Evolutionary conservation across 2,888 invertebrate genomes (phyloP), one percentile per base, ranked within the genome.

Genomic region (Dysmachus trigonus): DNA sequence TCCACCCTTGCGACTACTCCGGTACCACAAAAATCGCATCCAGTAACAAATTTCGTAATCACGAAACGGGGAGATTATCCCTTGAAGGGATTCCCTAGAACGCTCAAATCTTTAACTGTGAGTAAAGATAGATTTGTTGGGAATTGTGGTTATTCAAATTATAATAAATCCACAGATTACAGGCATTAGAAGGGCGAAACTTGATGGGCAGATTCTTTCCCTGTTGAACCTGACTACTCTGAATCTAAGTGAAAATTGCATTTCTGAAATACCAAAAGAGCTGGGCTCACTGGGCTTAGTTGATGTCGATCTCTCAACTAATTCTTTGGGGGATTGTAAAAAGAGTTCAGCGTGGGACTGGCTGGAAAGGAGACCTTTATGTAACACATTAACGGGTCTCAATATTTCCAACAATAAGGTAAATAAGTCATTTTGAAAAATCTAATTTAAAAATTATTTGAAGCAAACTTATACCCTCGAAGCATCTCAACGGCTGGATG

Each of bases 231-330:
- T 97, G 8, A 93, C 93, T 86, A 88, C 94, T 72, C 92, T 97
- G 77, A 94, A 96, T 92, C 91, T 97, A 86, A 95, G 95, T 87
- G 92, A 95, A 86, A 97, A 97, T 93, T 93, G 93, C 87, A 93
- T 97, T 81, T 94, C 94, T 87, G 94, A 93, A 89, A 91, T 97
- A 81, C 97, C 97, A 0, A 92, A 93, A 18, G 96, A 95, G 90
- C 90, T 97, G 88, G 95, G 95, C 89, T 92, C 93, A 1, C 92
- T 97, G 89, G 93, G 94, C 0, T 90, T 97, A 82, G 92, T 91
- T 87, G 95, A 95, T 89, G 90, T 97, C 10, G 93, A 94, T 90
- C 89, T 97, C 30, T 93, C 94, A 0, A 93, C 94, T 86, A 97
- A 97, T 92, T 90, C 91, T 15, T 72, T 83, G 38, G 85, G 79